Evolutionary conservation across 1,140 invertebrate genomes (phyloP).

Genomic region (Sogatella furcifera): DNA sequence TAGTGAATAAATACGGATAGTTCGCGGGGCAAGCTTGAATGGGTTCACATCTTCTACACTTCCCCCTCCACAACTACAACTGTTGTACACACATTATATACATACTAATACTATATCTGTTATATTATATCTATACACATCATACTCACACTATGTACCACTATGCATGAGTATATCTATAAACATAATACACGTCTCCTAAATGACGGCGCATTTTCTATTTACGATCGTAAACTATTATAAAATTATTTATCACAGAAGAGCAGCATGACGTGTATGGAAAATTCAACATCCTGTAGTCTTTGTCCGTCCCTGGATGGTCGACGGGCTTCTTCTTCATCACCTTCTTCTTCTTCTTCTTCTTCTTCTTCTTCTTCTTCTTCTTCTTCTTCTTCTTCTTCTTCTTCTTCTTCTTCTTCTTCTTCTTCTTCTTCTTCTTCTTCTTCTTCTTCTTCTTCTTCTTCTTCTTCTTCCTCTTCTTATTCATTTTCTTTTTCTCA

Average conservation of each 20-base stretch:
- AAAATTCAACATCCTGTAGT: slow-evolving; percentile 5
- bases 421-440: neutral
- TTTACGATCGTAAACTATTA: slow-evolving; percentile 1
- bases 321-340: neutral
- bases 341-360: neutral
- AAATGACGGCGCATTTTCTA: slow-evolving; percentile 1
- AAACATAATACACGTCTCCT: neutral
- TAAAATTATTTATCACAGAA: slow-evolving; percentile 7
- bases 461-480: neutral
- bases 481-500: too few species aligned
- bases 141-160: too few species aligned
- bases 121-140: too few species aligned
- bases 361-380: neutral
- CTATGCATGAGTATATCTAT: too few species aligned
- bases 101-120: neutral
- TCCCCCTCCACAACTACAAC: too few species aligned
- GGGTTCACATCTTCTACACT: too few species aligned
- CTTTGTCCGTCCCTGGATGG: neutral
- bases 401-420: neutral
- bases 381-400: neutral
- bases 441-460: neutral
- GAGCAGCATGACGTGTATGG: slow-evolving; percentile 8
- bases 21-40: too few species aligned
- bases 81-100: neutral
- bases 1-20: too few species aligned